Base-by-base conservation (phyloP, 2,888 invertebrate species). In the Drosophila neoperkinsi region DNA sequence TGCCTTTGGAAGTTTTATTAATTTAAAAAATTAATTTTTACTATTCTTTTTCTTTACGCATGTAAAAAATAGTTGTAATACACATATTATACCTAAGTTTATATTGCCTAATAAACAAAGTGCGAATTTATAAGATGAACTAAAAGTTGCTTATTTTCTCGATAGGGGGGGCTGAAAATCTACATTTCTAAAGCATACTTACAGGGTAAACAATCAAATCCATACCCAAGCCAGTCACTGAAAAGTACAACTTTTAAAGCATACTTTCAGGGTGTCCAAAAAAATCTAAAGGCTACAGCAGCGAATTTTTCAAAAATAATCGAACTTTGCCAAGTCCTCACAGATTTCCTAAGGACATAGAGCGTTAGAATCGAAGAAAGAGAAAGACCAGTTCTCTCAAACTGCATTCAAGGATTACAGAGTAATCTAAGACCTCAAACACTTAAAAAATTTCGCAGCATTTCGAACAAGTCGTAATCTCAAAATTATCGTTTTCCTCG, bases 1-100 rank as follows among this genome's bases (percentile, higher is more conserved):
- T 78, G 60, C 65, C 58, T 65, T 76, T 76, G 68, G 63, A 78
- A 50, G 46, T 75, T 79, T 76, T 64, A 59, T 73, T 78, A 80
- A 72, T 75, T 77, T 72, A 68, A 76, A 36, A 70, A 72, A 67
- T 58, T 71, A 61, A 66, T 64, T 70, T 62, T 61, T 52, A 66
- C 73, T 59, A 16, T 66, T 66, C 56, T 64, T 67, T 79, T 66
- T 72, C 64, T 55, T 62, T 63, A 74, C 68, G 77, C 81, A 75
- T 88, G 83, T 85, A 88, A 81, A 85, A 83, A 80, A 63, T 83
- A 83, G 71, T 57, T 74, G 9, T 70, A 63, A 74, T 74, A 58
- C 56, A 36, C 30, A 30, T 34, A 58, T 38, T 46, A 31, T 36
- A 58, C 38, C 7, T 74, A 75, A 59, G 43, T 46, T 28, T 56